Conservation (phyloP, 2,113 vertebrate genomes). For the Meles meles region DNA sequence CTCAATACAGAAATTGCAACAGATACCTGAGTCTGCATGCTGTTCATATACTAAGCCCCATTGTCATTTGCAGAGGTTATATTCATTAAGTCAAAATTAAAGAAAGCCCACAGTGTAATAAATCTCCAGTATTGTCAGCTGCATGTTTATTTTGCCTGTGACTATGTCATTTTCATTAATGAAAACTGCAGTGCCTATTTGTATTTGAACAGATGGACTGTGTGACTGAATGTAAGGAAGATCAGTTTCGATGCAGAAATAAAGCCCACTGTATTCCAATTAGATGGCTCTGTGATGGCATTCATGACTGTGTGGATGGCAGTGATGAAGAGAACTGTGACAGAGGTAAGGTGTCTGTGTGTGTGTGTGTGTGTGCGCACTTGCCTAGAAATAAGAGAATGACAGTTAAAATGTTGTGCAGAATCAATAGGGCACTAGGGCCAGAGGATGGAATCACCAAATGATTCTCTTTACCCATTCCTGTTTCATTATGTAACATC, state of each 20-base stretch:
- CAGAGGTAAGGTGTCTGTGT: conserved; percentile 76
- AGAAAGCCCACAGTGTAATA: not conserved
- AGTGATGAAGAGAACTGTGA: conserved; percentile 96
- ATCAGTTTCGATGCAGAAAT: conserved; percentile 94
- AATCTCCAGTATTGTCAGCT: not conserved
- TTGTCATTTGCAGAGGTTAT: not conserved
- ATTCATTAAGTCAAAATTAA: conserved; percentile 19
- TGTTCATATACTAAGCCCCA: not conserved
- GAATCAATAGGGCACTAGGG: not conserved
- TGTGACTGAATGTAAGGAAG: conserved; percentile 93
- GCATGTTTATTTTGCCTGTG: not conserved
- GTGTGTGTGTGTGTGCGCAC: not conserved
- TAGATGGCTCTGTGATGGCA: conserved; percentile 95
- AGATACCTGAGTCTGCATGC: not conserved
- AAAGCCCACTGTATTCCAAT: conserved; percentile 94
- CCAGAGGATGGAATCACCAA: not conserved
- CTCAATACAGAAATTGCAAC: not conserved
- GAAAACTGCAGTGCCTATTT: not conserved
- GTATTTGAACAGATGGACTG: conserved; percentile 89
- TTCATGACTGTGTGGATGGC: conserved; percentile 94
- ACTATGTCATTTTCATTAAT: not conserved
- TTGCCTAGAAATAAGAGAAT: not conserved
- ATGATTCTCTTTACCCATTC: not conserved
- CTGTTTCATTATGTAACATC: not conserved
- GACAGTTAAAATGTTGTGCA: not conserved